phyloP scores from a whole-genome alignment of 2,113 vertebrate genomes.

The Mobula hypostoma region DNA sequence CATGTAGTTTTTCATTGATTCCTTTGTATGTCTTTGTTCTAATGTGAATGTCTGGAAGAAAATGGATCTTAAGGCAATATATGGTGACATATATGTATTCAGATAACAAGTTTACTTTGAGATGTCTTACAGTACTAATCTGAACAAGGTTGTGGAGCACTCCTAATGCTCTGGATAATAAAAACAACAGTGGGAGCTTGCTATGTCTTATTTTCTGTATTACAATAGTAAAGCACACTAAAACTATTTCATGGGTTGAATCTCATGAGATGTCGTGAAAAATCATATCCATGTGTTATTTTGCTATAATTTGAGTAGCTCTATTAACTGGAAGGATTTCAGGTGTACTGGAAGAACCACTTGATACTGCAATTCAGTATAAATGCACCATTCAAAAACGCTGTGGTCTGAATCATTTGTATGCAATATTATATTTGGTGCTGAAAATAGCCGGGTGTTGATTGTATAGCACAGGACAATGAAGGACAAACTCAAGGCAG shows the following conservation, averaged over 20 bases:
- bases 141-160: not conserved
- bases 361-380: not conserved
- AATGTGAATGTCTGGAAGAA: too few species aligned
- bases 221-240: not conserved
- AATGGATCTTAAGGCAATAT: too few species aligned
- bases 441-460: slow-evolving; percentile 12
- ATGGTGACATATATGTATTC: too few species aligned
- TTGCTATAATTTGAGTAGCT: not conserved
- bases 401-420: not conserved
- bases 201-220: not conserved
- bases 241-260: not conserved
- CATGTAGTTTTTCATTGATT: too few species aligned
- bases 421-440: not conserved
- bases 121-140: not conserved
- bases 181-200: not conserved
- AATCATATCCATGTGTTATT: not conserved
- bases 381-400: not conserved
- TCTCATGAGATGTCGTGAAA: too few species aligned
- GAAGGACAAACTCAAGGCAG: slow-evolving; percentile 17
- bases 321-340: not conserved
- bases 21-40: too few species aligned
- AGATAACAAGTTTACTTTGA: not conserved
- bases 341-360: not conserved
- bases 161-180: not conserved
- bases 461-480: not conserved